These are phyloP conservation scores for Crocodylus rhombifer DNA, from an alignment of 2,797 vertebrate species.

Conservation along the genomic window DNA sequence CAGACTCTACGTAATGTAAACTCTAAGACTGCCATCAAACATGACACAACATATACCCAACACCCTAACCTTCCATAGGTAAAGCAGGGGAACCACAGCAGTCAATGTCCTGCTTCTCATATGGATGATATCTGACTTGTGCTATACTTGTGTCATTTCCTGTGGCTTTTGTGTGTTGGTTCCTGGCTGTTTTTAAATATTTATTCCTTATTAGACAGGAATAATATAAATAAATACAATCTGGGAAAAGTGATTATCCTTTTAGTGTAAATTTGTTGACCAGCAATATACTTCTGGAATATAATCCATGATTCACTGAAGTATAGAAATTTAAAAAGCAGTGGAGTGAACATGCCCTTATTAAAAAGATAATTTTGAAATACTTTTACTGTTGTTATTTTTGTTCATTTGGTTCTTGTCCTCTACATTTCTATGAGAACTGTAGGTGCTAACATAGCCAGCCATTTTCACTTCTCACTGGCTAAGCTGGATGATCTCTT, in stretches of 20 bases:
- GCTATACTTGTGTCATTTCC: neutral
- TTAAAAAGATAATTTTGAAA: constrained; percentile 32
- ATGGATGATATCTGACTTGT: neutral
- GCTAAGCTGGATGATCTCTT: constrained; percentile 19
- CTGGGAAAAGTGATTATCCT: constrained; percentile 26
- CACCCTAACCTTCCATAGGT: too few species aligned
- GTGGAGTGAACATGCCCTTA: constrained; percentile 2
- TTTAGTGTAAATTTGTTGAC: neutral
- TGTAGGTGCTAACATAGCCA: neutral
- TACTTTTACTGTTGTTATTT: neutral
- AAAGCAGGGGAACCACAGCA: too few species aligned
- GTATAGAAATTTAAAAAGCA: constrained; percentile 12
- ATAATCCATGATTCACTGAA: constrained; percentile 5
- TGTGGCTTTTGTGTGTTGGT: neutral
- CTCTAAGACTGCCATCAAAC: too few species aligned
- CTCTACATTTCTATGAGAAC: neutral
- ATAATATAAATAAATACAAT: too few species aligned
- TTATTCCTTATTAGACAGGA: constrained; percentile 1
- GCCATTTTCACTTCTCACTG: neutral
- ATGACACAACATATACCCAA: too few species aligned
- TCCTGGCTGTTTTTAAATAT: neutral
- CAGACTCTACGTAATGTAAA: too few species aligned
- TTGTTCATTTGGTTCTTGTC: neutral
- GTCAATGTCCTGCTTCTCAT: neutral
- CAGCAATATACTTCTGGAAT: constrained; percentile 24